Evolutionary conservation across 2,797 vertebrate species (phyloP).

Genomic region (Pseudochirops cupreus): DNA sequence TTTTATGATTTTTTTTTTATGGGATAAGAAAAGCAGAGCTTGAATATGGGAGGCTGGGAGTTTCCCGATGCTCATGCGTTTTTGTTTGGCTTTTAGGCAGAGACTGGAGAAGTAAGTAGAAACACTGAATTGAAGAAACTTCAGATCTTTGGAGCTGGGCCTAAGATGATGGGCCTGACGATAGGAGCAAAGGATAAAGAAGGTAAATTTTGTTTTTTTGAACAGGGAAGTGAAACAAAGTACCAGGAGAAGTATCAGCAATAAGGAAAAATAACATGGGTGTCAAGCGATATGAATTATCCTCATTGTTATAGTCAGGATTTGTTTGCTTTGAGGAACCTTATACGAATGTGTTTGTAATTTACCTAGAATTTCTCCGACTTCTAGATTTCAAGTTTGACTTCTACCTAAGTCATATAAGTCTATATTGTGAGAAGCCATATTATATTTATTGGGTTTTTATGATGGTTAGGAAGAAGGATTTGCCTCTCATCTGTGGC

Average conservation of each 20-base stretch:
- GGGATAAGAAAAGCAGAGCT: conserved; percentile 34
- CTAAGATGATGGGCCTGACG: conserved; percentile 94
- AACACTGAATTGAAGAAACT: conserved; percentile 95
- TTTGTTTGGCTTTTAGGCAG: conserved; percentile 81
- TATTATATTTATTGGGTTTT: conserved; percentile 49
- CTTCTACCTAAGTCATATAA: neutral
- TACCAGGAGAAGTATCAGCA: neutral
- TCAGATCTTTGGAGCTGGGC: conserved; percentile 93
- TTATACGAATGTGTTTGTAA: neutral
- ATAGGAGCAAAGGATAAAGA: conserved; percentile 90
- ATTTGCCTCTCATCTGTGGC: conserved; percentile 25
- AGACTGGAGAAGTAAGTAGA: conserved; percentile 88
- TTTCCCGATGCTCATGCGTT: conserved; percentile 65
- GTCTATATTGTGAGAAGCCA: conserved; percentile 21
- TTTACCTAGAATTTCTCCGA: conserved; percentile 43
- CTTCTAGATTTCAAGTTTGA: conserved; percentile 26
- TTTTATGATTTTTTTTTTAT: conserved; percentile 5
- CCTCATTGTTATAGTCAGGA: neutral
- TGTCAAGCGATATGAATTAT: conserved; percentile 21
- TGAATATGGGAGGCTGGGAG: conserved; percentile 35
- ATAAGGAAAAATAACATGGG: neutral
- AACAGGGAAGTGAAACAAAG: conserved; percentile 49
- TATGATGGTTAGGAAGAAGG: conserved; percentile 47
- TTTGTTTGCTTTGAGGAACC: neutral
- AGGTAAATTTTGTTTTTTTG: conserved; percentile 82